Evolutionary conservation across 64 coral and sea anemone genomes (phyloP), one percentile per base, ranked within the genome.

Genomic region (Montipora sp.): DNA sequence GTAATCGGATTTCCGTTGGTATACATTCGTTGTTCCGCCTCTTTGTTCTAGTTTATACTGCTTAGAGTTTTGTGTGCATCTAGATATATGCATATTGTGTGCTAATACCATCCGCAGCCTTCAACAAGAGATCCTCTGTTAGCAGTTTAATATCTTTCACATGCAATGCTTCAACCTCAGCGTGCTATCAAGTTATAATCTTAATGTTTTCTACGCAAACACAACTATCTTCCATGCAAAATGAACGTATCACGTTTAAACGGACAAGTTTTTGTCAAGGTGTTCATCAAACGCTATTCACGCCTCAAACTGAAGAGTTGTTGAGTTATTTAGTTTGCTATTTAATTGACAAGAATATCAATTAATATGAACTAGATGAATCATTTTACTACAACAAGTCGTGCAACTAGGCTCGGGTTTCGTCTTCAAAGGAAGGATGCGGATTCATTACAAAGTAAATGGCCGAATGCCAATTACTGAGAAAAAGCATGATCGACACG

Each of bases 1-100:
- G 65, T 48, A 85, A 85, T 85, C 82, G 65, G 82, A 85, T 85
- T 85, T 85, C 82, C 82, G 61, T 21, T 85, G 15, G 45, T 85
- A 19, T 78, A 71, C 45, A 47, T 22, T 48, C 20, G 50, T 85
- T 85, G 70, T 63, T 63, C 66, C 66, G 63, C 46, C 10, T 85
- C 7, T 47, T 72, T 47, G 59, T 60, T 67, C 13, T 83, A 59
- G 13, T 71, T n/a, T 71, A 23, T 83, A 66, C 68, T 66, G 65
- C 65, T 71, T 69, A 12, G 9, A 19, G 71, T 85, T 47, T 85
- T 48, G 44, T 72, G 65, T 8, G 13, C 11, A 71, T 85, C 19
- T 48, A 6, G 13, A 81, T 36, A 36, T 51, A 81, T 81, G 22
- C 11, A 44, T 23, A 2, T 49, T 3, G 13, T 4, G 36, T 4